Base-by-base conservation (phyloP, 2,113 vertebrate genomes). In the Cygnus buccinator region DNA sequence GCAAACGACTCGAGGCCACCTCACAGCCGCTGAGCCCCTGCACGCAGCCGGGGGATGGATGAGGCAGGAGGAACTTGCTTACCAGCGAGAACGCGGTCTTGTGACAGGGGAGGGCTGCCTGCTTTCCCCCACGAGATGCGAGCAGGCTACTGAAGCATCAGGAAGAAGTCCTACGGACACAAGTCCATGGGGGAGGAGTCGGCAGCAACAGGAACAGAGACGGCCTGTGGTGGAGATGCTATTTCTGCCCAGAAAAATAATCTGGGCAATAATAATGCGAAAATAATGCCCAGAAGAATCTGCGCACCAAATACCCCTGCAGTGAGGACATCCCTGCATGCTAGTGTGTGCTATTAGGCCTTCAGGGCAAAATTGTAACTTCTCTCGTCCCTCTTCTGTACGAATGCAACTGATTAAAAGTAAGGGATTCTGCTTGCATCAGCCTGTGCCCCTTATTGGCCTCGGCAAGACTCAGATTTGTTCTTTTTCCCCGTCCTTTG, bases 1-100 rank as follows among this genome's bases (percentile, higher is more conserved):
- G 3, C 29, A 74, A 74, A 22, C 4, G 29, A 21, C 7, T 11
- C 4, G 55, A 5, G 26, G 14, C 13, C 29, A 9, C 58, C 81
- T 55, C 15, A 9, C 10, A 82, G 46, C 43, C 16, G 43, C 43
- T 7, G 9, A 70, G 77, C 19, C 8, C 23, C 31, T 16, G 1
- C 8, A 1, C 11, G 7, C 8, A 10, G 50, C 3, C 3, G 46
- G 3, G 9, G 31, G 61, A 63, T 37, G 10, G 23, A 0, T 19
- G 20, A 81, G n/a, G 65, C 76, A 65, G 80, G 82, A 89, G 22
- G 72, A 67, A 33, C 17, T 48, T 12, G 41, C 63, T 75, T 33
- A 71, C 48, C 61, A 76, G 52, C 33, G 72, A 58, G 52, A 90
- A 57, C 28, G 16, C 18, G 75, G 78, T 2, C 92, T 65, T 25